These are phyloP conservation scores for Saturnia pavonia DNA, from an alignment of 2,888 invertebrate species.

Conservation along the genomic window DNA sequence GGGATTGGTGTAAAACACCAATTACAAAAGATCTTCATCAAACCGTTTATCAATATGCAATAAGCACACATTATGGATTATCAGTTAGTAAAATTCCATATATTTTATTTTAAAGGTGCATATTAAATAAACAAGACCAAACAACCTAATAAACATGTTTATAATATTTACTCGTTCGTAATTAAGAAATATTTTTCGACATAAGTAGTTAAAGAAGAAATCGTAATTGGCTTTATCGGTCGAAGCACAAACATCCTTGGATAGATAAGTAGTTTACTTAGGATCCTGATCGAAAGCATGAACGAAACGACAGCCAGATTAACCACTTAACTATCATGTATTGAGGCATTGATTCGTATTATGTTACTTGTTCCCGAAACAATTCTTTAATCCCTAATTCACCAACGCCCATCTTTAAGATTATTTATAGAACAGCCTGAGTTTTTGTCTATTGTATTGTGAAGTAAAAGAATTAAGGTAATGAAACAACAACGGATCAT, in stretches of 20 bases:
- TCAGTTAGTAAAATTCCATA: background rate
- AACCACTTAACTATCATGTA: conserved; percentile 55
- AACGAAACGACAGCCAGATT: conserved; percentile 65
- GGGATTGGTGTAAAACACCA: no score
- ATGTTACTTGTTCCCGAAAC: conserved; percentile 32
- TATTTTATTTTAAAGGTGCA: background rate
- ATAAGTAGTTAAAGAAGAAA: conserved; percentile 55
- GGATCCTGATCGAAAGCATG: conserved; percentile 54
- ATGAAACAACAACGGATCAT: background rate
- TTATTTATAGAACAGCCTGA: background rate
- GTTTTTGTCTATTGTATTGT: background rate
- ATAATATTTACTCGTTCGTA: conserved; percentile 1
- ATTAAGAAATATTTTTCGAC: conserved; percentile 31
- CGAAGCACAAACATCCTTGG: conserved; percentile 56
- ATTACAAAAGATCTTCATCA: no score
- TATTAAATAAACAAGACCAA: background rate
- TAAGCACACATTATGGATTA: no score
- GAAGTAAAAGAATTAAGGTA: background rate
- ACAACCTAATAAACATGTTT: background rate
- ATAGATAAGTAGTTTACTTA: conserved; percentile 64
- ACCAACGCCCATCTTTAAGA: background rate
- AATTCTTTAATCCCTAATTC: conserved; percentile 21
- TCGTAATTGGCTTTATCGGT: conserved; percentile 54
- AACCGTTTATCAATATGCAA: no score
- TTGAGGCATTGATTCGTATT: conserved; percentile 44